Percentiles rank a stretch among this genome's conserved stretches.
These are phyloP conservation scores for Ameiurus melas DNA, from an alignment of 2,113 vertebrate genomes.

Conservation along the genomic window DNA sequence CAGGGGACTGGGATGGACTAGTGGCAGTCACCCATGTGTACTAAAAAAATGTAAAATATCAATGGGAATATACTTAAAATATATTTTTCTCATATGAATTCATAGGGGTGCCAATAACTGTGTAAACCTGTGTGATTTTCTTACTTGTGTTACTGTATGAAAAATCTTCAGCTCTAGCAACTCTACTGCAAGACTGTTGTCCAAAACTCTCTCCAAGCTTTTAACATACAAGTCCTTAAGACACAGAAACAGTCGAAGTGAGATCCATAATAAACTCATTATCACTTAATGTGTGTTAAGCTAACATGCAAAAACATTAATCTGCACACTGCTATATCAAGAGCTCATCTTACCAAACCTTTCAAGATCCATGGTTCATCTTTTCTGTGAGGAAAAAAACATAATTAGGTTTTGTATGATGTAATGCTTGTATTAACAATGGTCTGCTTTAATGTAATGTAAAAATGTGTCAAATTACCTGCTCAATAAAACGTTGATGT, in stretches of 20 bases:
- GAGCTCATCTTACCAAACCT: slow-evolving; percentile 83
- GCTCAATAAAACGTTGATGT: slow-evolving; percentile 80
- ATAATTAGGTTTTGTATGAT: not conserved
- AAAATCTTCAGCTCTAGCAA: slow-evolving; percentile 82
- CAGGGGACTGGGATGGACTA: no score
- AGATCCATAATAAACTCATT: not conserved
- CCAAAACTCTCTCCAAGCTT: slow-evolving; percentile 78
- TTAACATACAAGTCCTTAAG: slow-evolving; percentile 81
- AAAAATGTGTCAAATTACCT: slow-evolving; percentile 71
- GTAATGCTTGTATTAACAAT: not conserved
- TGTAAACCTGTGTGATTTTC: not conserved
- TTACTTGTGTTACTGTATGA: slow-evolving; percentile 81
- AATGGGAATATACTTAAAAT: no score
- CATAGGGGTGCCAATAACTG: no score
- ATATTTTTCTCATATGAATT: no score
- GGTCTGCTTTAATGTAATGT: no score
- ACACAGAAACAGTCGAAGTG: slow-evolving; percentile 17
- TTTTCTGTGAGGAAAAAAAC: slow-evolving; percentile 73
- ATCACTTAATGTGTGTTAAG: not conserved
- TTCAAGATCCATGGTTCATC: slow-evolving; percentile 87
- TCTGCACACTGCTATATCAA: not conserved
- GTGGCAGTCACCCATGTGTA: no score
- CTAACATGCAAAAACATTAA: not conserved
- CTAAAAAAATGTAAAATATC: no score
- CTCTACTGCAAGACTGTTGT: slow-evolving; percentile 77